phyloP scores from a whole-genome alignment of 2,797 vertebrate genomes.

The Hemitrygon akajei region DNA sequence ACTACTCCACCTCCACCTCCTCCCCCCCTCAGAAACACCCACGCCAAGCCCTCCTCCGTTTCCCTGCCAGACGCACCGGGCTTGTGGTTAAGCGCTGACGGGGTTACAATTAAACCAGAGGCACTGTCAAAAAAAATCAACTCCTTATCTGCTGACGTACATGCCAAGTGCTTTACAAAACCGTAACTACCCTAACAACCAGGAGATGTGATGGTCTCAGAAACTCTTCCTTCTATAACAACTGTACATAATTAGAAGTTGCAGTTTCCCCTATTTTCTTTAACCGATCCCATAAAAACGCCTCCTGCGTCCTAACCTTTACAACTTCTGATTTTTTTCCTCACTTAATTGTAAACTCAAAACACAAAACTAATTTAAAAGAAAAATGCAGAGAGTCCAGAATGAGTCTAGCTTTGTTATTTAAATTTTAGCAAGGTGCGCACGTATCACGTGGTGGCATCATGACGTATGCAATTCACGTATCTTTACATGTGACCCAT shows the following conservation, averaged over 20 bases:
- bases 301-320: constrained; percentile 8
- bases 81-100: background rate
- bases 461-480: no score
- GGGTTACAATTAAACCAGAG: no score
- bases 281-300: background rate
- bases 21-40: background rate
- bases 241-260: background rate
- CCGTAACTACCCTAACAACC: background rate
- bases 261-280: constrained; percentile 2
- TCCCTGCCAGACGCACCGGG: background rate
- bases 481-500: no score
- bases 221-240: background rate
- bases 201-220: background rate
- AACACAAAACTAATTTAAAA: no score
- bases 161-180: background rate
- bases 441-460: no score
- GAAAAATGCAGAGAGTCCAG: no score
- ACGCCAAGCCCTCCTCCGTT: background rate
- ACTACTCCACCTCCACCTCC: background rate
- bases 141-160: no score
- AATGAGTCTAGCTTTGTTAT: no score
- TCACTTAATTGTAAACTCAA: background rate
- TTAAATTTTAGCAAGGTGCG: no score
- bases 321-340: constrained; percentile 17
- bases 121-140: background rate